phyloP scores from a whole-genome alignment of 2,113 vertebrate species.

The Callorhinus ursinus region DNA sequence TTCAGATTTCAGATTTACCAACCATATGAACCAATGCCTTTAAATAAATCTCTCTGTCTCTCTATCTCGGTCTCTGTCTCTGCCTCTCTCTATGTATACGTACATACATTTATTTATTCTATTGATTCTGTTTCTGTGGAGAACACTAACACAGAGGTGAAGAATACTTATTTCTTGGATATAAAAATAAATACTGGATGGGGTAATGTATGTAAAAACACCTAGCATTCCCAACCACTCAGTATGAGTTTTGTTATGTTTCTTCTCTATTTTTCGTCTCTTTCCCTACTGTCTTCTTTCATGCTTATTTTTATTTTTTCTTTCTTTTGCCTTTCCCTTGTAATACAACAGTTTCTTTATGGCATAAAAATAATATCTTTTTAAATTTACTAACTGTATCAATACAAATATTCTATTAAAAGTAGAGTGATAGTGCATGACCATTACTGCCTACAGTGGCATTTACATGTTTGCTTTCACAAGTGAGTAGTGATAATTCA shows the following conservation, averaged over 20 bases:
- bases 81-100: not conserved
- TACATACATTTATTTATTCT: not conserved
- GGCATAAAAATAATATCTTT: constrained; percentile 66
- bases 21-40: not conserved
- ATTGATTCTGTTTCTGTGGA: not conserved
- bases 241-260: not conserved
- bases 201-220: not conserved
- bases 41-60: not conserved
- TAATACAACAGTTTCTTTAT: constrained; percentile 71
- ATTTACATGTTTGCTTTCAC: constrained; percentile 74
- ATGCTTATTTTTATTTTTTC: not conserved
- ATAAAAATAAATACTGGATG: constrained; percentile 9
- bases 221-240: not conserved
- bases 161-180: not conserved
- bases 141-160: not conserved
- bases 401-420: constrained; percentile 71
- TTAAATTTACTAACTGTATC: constrained; percentile 73
- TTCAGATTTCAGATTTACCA: constrained; percentile 10
- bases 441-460: constrained; percentile 63
- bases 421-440: constrained; percentile 14
- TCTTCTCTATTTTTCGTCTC: not conserved
- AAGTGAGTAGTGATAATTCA: constrained; percentile 72
- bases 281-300: not conserved
- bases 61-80: not conserved
- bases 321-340: constrained; percentile 58